Base-by-base conservation (phyloP, 2,113 vertebrate genomes). In the Synodontis membranacea region DNA sequence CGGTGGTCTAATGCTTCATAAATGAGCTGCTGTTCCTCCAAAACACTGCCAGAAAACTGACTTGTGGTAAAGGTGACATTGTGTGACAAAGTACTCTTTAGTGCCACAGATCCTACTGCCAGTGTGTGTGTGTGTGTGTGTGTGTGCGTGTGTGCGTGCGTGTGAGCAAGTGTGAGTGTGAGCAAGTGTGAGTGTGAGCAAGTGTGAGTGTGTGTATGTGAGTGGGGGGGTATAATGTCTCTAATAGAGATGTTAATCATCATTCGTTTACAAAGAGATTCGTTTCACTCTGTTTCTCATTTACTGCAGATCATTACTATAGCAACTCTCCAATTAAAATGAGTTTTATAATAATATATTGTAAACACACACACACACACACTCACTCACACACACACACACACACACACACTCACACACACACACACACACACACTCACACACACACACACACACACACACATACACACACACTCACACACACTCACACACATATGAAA, bases 271-370 rank as follows among this genome's bases (percentile, higher is more conserved):
- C 64, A 56, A 1, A 84, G n/a, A 64, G 56, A 80, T 21, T 79
- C 25, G 5, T 75, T 14, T 50, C 23, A 58, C 70, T 23, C 34
- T 39, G 56, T n/a, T 17, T 3, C 39, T 72, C 46, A 81, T 80
- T 80, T 86, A 81, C 21, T 80, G 2, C 28, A 46, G 25, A 37
- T 15, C 25, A 62, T 86, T 81, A 37, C 85, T 72, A 80, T 80
- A 76, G 48, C 14, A 19, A 86, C 78, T n/a, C 14, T 23, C 0
- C n/a, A 42, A 37, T 28, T 86, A 54, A 86, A 31, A 25, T n/a
- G 6, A 66, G 48, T 80, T 86, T 42, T 68, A 80, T 19, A 68
- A 68, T 7, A 64, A 39, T 37, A 25, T 74, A 85, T 2, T 68
- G 34, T 28, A 2, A 12, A 64, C 60, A 62, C 60, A 62, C 28